Evolutionary conservation across 2,113 vertebrate species (phyloP).

Genomic region (Tiliqua scincoides): DNA sequence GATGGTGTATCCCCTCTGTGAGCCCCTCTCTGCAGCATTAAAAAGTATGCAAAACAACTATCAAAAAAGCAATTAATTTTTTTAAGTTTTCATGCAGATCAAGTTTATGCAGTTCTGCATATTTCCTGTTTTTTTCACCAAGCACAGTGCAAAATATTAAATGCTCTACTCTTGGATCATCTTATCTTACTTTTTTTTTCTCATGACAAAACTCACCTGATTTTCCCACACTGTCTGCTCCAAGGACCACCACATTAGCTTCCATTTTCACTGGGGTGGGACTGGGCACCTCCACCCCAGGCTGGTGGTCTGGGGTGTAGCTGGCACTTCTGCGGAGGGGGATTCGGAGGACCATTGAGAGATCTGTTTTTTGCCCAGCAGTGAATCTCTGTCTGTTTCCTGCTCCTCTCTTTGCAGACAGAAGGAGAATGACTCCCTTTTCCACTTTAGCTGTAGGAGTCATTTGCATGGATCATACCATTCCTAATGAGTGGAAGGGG

Average conservation of each 20-base stretch:
- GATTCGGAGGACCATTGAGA: constrained; percentile 71
- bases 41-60: too few relatives aligned
- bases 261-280: constrained; percentile 73
- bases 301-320: constrained; percentile 69
- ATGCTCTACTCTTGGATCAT: neutral
- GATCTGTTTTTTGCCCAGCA: accelerated
- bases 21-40: too few relatives aligned
- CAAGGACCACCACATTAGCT: constrained; percentile 82
- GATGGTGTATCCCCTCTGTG: too few relatives aligned
- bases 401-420: neutral
- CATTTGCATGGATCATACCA: constrained; percentile 14
- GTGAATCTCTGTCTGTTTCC: neutral
- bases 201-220: constrained; percentile 73
- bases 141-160: accelerated
- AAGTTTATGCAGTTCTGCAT: neutral
- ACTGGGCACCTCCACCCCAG: constrained; percentile 50
- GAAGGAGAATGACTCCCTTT: neutral
- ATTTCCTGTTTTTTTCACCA: neutral
- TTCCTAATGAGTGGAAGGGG: constrained; percentile 47
- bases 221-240: constrained; percentile 84
- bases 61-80: too few relatives aligned
- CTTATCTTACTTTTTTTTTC: accelerated
- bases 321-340: constrained; percentile 69
- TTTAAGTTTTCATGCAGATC: neutral
- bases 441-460: constrained; percentile 45